phyloP scores from a whole-genome alignment of 2,888 invertebrate species.

The Hololepta plana region DNA sequence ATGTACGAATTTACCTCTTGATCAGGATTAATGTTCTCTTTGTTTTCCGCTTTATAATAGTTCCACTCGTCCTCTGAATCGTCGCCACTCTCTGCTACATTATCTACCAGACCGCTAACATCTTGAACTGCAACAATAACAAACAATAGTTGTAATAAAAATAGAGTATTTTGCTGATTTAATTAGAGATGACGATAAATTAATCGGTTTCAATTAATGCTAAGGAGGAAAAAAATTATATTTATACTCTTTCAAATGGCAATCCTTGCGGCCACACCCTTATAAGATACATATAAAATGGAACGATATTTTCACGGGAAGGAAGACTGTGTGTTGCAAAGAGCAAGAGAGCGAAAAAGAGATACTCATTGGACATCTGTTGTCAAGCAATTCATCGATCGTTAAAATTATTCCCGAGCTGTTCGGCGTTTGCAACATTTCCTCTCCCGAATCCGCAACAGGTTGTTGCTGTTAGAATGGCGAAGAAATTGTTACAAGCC shows the following conservation, averaged over 20 bases:
- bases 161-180: too few relatives aligned
- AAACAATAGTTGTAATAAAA: slow-evolving; percentile 3
- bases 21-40: slow-evolving; percentile 29
- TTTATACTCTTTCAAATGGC: too few relatives aligned
- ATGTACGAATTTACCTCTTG: neutral
- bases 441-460: too few relatives aligned
- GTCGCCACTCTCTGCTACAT: slow-evolving; percentile 58
- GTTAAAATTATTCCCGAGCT: too few relatives aligned
- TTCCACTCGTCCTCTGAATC: slow-evolving; percentile 83
- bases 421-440: too few relatives aligned
- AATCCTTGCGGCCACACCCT: slow-evolving; percentile 4
- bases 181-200: too few relatives aligned
- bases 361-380: slow-evolving; percentile 7
- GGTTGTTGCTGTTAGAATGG: too few relatives aligned
- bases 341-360: neutral
- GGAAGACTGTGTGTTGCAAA: too few relatives aligned
- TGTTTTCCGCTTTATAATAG: slow-evolving; percentile 51
- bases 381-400: slow-evolving; percentile 7
- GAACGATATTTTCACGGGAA: too few relatives aligned
- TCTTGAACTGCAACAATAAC: slow-evolving; percentile 24
- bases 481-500: too few relatives aligned
- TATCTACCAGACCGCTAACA: slow-evolving; percentile 42
- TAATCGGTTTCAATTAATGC: too few relatives aligned
- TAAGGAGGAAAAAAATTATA: neutral
- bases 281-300: too few relatives aligned